Conservation (phyloP, 2,797 vertebrate species). For the Hephaestus fuliginosus region DNA sequence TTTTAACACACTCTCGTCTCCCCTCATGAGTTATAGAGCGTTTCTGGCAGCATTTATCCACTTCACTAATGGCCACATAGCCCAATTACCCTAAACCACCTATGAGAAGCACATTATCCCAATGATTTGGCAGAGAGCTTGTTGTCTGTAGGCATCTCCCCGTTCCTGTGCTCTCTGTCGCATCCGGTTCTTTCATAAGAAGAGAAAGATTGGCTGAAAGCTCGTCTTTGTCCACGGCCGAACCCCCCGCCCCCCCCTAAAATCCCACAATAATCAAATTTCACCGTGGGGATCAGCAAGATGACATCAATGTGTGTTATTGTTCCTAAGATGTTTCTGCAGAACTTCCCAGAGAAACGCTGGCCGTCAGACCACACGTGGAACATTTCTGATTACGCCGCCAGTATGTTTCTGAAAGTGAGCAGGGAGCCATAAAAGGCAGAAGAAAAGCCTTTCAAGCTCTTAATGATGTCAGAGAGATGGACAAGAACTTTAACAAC, state of each 20-base stretch:
- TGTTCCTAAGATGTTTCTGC: conserved; percentile 38
- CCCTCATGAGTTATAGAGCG: conserved; percentile 41
- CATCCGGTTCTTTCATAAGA: conserved; percentile 54
- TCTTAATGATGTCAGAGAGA: conserved; percentile 48
- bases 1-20: conserved; percentile 60
- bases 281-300: conserved; percentile 40
- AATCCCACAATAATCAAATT: conserved; percentile 71
- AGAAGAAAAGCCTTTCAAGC: conserved; percentile 37
- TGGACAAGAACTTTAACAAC: conserved; percentile 43
- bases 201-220: conserved; percentile 61
- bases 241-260: conserved; percentile 26
- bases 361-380: conserved; percentile 31
- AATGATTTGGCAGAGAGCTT: conserved; percentile 59
- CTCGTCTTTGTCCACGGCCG: conserved; percentile 60
- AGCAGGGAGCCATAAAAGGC: conserved; percentile 27
- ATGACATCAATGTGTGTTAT: conserved; percentile 51
- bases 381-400: conserved; percentile 26
- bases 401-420: conserved; percentile 33
- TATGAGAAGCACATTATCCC: conserved; percentile 65
- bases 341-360: conserved; percentile 33
- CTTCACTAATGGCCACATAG: conserved; percentile 60
- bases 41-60: conserved; percentile 64
- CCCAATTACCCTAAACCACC: conserved; percentile 55
- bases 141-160: conserved; percentile 38
- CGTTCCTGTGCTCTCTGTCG: conserved; percentile 24